Evolutionary conservation across 2,113 vertebrate genomes (phyloP).

Genomic region (Neopipo cinnamomea): DNA sequence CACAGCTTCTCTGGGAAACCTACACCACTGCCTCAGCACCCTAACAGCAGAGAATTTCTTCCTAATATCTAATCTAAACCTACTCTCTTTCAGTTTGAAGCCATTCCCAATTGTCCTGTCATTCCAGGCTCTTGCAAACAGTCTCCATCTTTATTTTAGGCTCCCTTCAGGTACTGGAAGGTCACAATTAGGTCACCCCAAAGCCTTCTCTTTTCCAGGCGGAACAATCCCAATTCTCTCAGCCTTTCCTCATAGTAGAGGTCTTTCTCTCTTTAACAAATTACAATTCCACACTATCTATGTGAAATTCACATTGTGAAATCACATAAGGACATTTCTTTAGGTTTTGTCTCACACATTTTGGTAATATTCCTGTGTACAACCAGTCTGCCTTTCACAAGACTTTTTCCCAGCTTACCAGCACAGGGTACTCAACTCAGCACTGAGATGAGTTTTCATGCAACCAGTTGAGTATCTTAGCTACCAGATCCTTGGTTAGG

Average conservation of each 20-base stretch:
- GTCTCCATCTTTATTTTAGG: not conserved
- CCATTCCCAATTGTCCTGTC: not conserved
- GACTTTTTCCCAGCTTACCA: not conserved
- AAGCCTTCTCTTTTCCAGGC: not conserved
- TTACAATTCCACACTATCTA: not conserved
- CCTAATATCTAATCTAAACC: not conserved
- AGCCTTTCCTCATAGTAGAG: not conserved
- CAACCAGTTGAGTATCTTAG: not conserved
- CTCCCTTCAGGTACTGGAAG: not conserved
- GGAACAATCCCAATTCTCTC: not conserved
- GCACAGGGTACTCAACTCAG: not conserved
- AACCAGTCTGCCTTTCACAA: not conserved
- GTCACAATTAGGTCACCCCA: not conserved
- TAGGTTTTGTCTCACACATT: not conserved
- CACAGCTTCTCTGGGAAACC: not conserved
- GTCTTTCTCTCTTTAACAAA: not conserved
- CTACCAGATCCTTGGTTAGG: not conserved
- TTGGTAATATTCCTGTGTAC: not conserved
- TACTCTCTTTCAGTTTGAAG: not conserved
- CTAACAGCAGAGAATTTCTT: not conserved
- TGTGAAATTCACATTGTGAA: not conserved
- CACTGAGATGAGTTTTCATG: not conserved
- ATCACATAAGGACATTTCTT: not conserved
- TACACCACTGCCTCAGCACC: not conserved
- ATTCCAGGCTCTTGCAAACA: not conserved